Evolutionary conservation across 2,113 vertebrate species (phyloP).

Genomic region (Penelope pileata): DNA sequence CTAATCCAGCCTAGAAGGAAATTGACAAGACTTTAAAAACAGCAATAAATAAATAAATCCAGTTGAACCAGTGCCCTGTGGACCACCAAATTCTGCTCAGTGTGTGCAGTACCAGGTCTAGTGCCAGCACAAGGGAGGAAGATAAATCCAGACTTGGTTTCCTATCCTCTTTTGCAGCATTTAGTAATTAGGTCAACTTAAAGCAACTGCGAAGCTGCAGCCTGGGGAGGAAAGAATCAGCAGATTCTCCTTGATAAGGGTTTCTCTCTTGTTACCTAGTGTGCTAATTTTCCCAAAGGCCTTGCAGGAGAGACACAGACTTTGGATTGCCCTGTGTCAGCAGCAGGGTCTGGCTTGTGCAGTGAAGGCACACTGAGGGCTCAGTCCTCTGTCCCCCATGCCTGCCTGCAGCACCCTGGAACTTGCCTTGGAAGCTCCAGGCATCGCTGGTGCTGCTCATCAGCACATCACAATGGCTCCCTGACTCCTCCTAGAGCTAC

Average conservation of each 20-base stretch:
- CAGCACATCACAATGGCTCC: background rate
- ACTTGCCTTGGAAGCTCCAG: fast-evolving
- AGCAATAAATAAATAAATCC: background rate
- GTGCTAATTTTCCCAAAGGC: background rate
- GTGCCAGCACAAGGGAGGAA: background rate
- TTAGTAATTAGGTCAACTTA: background rate
- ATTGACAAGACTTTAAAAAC: background rate
- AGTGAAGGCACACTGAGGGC: background rate
- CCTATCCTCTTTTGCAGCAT: background rate
- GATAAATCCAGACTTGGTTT: background rate
- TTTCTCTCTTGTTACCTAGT: background rate
- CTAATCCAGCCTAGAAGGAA: background rate
- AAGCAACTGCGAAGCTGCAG: background rate
- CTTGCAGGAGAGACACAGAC: background rate
- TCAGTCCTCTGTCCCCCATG: background rate
- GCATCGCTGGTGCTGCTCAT: background rate
- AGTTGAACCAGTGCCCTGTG: background rate
- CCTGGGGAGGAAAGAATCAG: background rate
- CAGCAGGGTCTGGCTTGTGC: background rate
- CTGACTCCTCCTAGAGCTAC: background rate
- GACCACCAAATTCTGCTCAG: background rate
- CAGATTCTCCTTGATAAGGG: background rate
- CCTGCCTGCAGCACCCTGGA: background rate
- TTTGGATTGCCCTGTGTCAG: background rate
- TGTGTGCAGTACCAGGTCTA: background rate